A percentile compares a stretch with the other conserved stretches of the same genome.
These are phyloP conservation scores for Puffinus mauretanicus DNA, from an alignment of 2,113 vertebrate species.

Conservation along the genomic window DNA sequence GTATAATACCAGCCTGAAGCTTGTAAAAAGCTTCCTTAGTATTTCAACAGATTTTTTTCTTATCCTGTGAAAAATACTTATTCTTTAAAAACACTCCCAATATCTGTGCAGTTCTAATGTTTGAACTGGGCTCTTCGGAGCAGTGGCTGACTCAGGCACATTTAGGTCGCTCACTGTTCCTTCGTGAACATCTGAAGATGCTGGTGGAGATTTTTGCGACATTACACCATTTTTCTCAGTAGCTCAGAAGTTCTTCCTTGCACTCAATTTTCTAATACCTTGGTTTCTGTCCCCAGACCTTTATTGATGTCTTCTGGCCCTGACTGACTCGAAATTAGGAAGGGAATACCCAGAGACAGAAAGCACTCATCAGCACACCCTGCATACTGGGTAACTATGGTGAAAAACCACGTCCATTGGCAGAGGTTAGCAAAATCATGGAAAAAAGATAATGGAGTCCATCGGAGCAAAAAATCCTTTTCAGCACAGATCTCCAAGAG, in stretches of 20 bases:
- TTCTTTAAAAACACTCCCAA: neutral
- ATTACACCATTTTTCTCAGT: rapidly evolving
- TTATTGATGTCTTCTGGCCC: neutral
- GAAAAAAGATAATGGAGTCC: slow-evolving; percentile 16
- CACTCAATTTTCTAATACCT: neutral
- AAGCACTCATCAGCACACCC: neutral
- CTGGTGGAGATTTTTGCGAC: neutral
- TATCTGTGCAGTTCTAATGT: neutral
- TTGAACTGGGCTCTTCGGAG: neutral
- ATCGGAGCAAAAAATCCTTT: slow-evolving; percentile 25
- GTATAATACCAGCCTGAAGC: neutral
- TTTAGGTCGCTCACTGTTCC: neutral
- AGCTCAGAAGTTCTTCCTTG: neutral
- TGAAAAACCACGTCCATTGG: neutral
- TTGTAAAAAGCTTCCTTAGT: neutral
- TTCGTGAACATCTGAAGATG: neutral
- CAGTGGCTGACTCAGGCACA: rapidly evolving
- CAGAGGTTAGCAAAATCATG: slow-evolving; percentile 3
- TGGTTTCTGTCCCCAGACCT: neutral
- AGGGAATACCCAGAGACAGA: slow-evolving; percentile 12
- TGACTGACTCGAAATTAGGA: neutral
- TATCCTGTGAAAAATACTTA: neutral
- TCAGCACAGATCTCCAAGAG: neutral
- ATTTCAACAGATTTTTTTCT: neutral
- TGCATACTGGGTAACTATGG: neutral